Evolutionary conservation across 2,113 vertebrate species (phyloP).

Genomic region (Python bivittatus): DNA sequence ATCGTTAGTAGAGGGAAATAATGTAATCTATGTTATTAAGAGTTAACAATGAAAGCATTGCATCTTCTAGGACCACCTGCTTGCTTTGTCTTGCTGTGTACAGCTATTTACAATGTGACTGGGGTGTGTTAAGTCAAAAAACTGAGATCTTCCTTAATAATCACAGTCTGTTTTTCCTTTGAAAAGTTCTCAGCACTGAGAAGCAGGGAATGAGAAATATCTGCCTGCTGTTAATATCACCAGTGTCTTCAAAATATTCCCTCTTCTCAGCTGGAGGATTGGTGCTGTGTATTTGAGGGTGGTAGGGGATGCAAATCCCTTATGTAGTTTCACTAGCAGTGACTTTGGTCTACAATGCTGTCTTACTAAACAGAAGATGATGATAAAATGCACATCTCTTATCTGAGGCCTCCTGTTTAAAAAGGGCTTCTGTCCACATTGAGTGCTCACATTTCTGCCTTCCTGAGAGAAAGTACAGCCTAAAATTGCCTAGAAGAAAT

Average conservation of each 20-base stretch:
- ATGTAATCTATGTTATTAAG: not conserved
- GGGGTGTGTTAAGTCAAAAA: not conserved
- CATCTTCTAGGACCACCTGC: not conserved
- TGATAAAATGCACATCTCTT: too few relatives aligned
- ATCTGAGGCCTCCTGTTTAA: not conserved
- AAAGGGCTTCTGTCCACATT: not conserved
- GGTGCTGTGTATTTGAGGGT: too few relatives aligned
- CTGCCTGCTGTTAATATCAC: too few relatives aligned
- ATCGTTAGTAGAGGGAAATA: not conserved
- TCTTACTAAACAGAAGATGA: too few relatives aligned
- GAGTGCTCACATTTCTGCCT: not conserved
- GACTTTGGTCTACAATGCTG: too few relatives aligned
- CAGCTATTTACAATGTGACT: not conserved
- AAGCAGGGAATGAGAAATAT: not conserved
- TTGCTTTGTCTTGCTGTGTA: not conserved
- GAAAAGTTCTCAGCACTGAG: not conserved
- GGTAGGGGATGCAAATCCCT: not conserved
- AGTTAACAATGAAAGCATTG: not conserved
- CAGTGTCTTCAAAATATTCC: too few relatives aligned
- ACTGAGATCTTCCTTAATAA: not conserved
- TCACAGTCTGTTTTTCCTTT: not conserved
- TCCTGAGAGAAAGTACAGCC: not conserved
- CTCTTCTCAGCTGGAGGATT: too few relatives aligned
- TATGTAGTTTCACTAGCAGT: not conserved
- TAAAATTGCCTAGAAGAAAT: not conserved